These are phyloP conservation scores for Stenolophus ochropezus DNA, from an alignment of 2,888 invertebrate species.

Conservation along the genomic window DNA sequence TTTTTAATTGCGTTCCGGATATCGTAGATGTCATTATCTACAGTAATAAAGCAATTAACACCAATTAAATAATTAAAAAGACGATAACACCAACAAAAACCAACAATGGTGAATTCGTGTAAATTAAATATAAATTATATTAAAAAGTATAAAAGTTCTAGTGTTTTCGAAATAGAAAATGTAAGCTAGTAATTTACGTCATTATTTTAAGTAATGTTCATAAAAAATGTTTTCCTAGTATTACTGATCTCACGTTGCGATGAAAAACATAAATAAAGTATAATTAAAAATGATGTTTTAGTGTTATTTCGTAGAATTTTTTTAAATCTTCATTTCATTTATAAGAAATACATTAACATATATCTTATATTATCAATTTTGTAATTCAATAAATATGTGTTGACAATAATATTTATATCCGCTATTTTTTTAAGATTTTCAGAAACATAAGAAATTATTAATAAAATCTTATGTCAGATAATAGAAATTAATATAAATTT, in stretches of 20 bases:
- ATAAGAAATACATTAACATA: background rate
- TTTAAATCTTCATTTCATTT: background rate
- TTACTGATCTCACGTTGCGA: background rate
- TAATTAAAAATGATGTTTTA: background rate
- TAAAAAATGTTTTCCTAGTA: background rate
- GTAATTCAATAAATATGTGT: background rate
- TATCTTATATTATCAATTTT: background rate
- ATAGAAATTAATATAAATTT: no score
- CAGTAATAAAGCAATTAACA: slow-evolving; percentile 3
- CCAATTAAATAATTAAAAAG: slow-evolving; percentile 13
- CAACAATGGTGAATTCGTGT: background rate
- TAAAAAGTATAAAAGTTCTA: background rate
- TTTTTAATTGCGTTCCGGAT: slow-evolving; percentile 16
- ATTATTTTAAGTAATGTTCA: background rate
- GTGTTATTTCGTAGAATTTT: background rate
- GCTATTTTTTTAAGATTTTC: no score
- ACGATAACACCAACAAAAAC: background rate
- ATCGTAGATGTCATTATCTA: slow-evolving; percentile 2
- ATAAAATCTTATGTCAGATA: no score
- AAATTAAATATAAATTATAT: background rate
- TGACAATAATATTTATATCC: background rate
- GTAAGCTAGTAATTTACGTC: background rate
- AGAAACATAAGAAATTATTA: no score
- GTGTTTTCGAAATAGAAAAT: background rate
- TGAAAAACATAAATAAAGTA: background rate